Conservation (phyloP, 2,113 vertebrate genomes). For the Mirza zaza region DNA sequence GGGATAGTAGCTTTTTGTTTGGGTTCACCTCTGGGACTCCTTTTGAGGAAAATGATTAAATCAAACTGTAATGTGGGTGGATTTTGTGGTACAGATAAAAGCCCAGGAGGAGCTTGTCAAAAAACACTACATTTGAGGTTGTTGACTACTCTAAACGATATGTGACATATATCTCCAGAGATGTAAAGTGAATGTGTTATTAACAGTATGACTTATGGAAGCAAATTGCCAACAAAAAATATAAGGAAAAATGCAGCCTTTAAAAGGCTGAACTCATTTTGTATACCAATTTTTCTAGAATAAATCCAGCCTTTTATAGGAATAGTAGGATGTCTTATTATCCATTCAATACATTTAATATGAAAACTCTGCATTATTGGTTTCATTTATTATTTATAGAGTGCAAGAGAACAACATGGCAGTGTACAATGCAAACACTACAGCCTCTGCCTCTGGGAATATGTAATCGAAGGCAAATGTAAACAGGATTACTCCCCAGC, state of each 20-base stretch:
- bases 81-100: constrained; percentile 63
- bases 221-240: not conserved
- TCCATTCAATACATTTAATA: constrained; percentile 45
- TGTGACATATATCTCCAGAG: constrained; percentile 61
- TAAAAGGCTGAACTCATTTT: constrained; percentile 48
- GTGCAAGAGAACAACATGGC: not conserved
- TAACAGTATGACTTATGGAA: constrained; percentile 63
- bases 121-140: constrained; percentile 56
- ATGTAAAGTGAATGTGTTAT: constrained; percentile 54
- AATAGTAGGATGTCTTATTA: constrained; percentile 20
- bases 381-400: constrained; percentile 65
- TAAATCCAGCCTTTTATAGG: not conserved
- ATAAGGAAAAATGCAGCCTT: not conserved
- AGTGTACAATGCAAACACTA: not conserved
- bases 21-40: not conserved
- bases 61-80: not conserved
- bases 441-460: constrained; percentile 3
- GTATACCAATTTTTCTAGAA: constrained; percentile 20
- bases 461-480: not conserved
- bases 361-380: constrained; percentile 37
- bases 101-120: constrained; percentile 5
- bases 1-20: constrained; percentile 20
- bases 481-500: not conserved
- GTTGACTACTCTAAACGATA: constrained; percentile 66
- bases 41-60: constrained; percentile 61